Base-by-base conservation (phyloP, 2,797 vertebrate species). In the Premnoplex brunnescens region DNA sequence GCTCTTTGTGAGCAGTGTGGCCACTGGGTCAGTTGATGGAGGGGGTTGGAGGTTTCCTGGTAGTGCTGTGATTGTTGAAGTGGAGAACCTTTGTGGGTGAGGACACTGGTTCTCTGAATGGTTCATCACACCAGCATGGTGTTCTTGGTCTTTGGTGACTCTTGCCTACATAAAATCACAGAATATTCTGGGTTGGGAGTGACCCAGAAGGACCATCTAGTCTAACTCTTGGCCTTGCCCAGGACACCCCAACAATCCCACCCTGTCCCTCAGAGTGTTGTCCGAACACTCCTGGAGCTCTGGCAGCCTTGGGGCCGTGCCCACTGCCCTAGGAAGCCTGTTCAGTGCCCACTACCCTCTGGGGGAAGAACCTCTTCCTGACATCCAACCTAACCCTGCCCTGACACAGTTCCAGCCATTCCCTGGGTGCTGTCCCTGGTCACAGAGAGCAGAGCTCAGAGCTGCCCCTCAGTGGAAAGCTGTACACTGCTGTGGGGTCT, bases 391-490 rank as follows among this genome's bases (percentile, higher is more conserved):
- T 48, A 18, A 26, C 3, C 49, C 68, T 77, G n/a, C 48, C 84
- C 56, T 52, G 51, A 10, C 28, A 54, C 51, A 62, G 14, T n/a
- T 32, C 22, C 39, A 62, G 67, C 67, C 1, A 0, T 44, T 36
- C 56, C 39, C 18, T 19, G n/a, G 58, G 4, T 48, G 2, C 66
- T 78, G 48, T 62, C 19, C 19, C 55, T 54, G 48, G 3, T 6
- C 64, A 0, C 21, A 23, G 13, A 4, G 14, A 71, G 41, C 74
- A 71, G 66, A 49, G 51, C 10, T 4, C 0, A 0, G 51, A 10
- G 43, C 36, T 63, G 51, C 4, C 36, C 71, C 24, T 68, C 0
- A 1, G 2, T 8, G 9, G 43, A 22, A 55, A 66, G 26, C 15
- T 49, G 58, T 32, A 63, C 27, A 7, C 56, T 79, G 26, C 51